Evolutionary conservation across 2,113 vertebrate genomes (phyloP).

Genomic region (Syngnathus floridae): DNA sequence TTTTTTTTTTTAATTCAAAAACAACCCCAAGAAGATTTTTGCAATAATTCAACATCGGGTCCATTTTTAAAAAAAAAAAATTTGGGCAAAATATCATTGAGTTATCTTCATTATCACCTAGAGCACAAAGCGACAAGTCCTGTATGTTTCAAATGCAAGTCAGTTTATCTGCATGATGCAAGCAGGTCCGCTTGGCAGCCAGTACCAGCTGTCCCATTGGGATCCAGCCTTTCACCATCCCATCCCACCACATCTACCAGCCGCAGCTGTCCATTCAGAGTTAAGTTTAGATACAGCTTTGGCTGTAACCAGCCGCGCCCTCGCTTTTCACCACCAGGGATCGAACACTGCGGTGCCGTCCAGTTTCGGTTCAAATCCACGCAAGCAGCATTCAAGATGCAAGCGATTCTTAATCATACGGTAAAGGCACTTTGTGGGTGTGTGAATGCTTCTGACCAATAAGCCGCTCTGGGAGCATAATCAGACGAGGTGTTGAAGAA

Average conservation of each 20-base stretch:
- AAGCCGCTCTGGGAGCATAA: neutral
- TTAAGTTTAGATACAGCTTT: conserved; percentile 62
- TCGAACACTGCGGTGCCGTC: conserved; percentile 21
- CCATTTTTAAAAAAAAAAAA: no score
- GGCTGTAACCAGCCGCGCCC: conserved; percentile 49
- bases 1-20: no score
- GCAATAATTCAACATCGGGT: no score
- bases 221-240: conserved; percentile 36
- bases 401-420: neutral
- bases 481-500: conserved; percentile 16
- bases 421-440: conserved; percentile 1
- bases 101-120: conserved; percentile 36
- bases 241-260: conserved; percentile 54
- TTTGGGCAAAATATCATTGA: conserved; percentile 16
- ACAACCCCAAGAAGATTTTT: no score
- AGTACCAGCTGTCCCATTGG: conserved; percentile 51
- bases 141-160: conserved; percentile 39
- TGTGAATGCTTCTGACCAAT: conserved; percentile 5
- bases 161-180: conserved; percentile 46
- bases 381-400: neutral
- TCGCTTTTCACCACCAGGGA: conserved; percentile 47
- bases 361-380: conserved; percentile 16
- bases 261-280: conserved; percentile 47
- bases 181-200: conserved; percentile 28
- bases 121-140: conserved; percentile 45